Evolutionary conservation across 2,888 invertebrate species (phyloP), one percentile per base, ranked within the genome.

Genomic region (Tribolium freemani): DNA sequence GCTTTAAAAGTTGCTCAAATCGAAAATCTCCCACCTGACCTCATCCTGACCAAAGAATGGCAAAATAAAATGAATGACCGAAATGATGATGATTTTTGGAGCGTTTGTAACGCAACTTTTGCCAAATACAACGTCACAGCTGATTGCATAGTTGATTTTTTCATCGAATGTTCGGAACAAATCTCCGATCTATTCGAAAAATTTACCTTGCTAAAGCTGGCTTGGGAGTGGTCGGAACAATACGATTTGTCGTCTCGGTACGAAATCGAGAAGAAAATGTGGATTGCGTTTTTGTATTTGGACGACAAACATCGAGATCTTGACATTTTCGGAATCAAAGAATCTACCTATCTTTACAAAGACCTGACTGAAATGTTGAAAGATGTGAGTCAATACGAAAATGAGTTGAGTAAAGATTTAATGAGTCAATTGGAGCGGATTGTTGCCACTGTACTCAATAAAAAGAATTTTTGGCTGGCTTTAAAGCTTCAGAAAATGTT

Each of bases 131-230:
- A 90, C 0, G 89, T 94, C 0, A 86, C 89, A 0, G 90, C 92
- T 10, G 89, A 89, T 72, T 88, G 90, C 11, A 89, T 92, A 0
- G 90, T 92, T 0, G 87, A 90, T 74, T 94, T 93, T 82, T 89
- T 92, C 46, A 86, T 91, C 0, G 87, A 88, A 64, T 88, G 90
- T 72, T 88, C 90, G 0, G 87, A 88, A 1, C 88, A 88, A 73
- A 87, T 91, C 30, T 80, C 80, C 0, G 85, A 88, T 16, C 73
- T 79, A 3, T 69, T 80, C 2, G 85, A 85, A 69, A 90, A 89
- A 76, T 92, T 91, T 82, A 88, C 89, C 31, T 76, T 86, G 30
- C 75, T 85, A 26, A 84, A 83, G 73, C 71, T 84, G 53, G 83
- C 86, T 0, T 81, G 83, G 26, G 77, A 82, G n/a, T 87, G 87